These are phyloP conservation scores for Dendroctonus valens DNA, from an alignment of 1,140 invertebrate species.

Conservation along the genomic window DNA sequence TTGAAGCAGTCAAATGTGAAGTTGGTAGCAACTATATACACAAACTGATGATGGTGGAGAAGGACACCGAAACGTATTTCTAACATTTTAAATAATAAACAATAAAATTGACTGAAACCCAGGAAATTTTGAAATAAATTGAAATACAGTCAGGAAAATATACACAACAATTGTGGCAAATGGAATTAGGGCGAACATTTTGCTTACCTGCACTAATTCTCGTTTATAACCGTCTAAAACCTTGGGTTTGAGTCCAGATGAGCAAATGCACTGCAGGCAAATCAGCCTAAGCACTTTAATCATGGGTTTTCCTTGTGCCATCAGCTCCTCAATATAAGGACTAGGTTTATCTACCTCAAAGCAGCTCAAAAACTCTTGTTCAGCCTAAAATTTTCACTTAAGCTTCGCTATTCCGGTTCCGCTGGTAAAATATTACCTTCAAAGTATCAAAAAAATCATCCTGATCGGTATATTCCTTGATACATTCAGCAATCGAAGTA, in stretches of 20 bases:
- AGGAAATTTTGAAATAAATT: no score
- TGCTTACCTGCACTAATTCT: slow-evolving; percentile 72
- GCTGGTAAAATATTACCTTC: slow-evolving; percentile 34
- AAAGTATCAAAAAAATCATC: slow-evolving; percentile 48
- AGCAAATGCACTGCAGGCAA: slow-evolving; percentile 83
- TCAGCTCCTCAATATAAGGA: slow-evolving; percentile 87
- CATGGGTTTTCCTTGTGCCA: slow-evolving; percentile 78
- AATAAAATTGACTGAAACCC: no score
- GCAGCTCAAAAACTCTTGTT: slow-evolving; percentile 91
- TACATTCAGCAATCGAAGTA: slow-evolving; percentile 63
- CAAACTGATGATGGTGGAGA: no score
- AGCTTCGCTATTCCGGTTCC: neutral
- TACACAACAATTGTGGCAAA: no score
- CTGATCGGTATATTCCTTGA: slow-evolving; percentile 57
- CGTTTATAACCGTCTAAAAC: slow-evolving; percentile 88
- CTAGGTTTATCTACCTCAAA: slow-evolving; percentile 87
- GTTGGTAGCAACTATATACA: no score
- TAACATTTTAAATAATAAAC: no score
- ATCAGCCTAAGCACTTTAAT: slow-evolving; percentile 84
- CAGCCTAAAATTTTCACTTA: slow-evolving; percentile 51
- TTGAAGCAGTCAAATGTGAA: no score
- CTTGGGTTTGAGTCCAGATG: slow-evolving; percentile 88
- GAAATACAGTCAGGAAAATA: no score
- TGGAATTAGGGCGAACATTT: neutral
- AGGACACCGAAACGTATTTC: no score